These are phyloP conservation scores for Drosophila nannoptera DNA, from an alignment of 1,140 invertebrate species.

Conservation along the genomic window DNA sequence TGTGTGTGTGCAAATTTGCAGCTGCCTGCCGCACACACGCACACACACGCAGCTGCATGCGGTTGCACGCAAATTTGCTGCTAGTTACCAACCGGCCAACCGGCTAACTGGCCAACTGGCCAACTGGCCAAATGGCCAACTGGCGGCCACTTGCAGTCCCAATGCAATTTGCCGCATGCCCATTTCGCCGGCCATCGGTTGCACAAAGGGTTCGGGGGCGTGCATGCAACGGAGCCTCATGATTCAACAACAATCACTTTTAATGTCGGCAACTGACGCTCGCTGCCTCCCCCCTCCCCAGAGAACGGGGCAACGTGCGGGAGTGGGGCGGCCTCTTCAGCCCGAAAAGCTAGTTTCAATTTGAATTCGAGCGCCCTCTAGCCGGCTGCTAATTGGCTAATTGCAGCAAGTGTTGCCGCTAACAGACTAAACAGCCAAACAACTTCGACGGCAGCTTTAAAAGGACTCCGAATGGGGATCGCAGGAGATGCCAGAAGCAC, in stretches of 20 bases:
- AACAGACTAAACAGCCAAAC: too few species aligned
- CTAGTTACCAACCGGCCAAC: slow-evolving; percentile 32
- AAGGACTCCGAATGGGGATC: too few species aligned
- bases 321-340: too few species aligned
- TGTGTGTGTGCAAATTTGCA: slow-evolving; percentile 29
- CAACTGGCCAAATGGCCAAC: slow-evolving; percentile 21
- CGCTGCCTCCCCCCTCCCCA: neutral
- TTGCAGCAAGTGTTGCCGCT: too few species aligned
- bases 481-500: too few species aligned
- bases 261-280: neutral
- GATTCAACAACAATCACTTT: slow-evolving; percentile 20
- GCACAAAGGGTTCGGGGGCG: slow-evolving; percentile 1
- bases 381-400: neutral
- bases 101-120: slow-evolving; percentile 1
- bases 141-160: slow-evolving; percentile 21
- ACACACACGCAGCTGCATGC: slow-evolving; percentile 24
- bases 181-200: slow-evolving; percentile 11
- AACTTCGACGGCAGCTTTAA: too few species aligned
- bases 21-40: slow-evolving; percentile 20
- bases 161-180: slow-evolving; percentile 17
- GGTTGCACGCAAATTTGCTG: slow-evolving; percentile 49
- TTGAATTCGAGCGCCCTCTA: neutral
- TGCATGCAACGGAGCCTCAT: slow-evolving; percentile 4
- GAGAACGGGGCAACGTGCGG: too few species aligned
- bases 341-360: too few species aligned